These are phyloP conservation scores for Notoglanidium macrostoma DNA, from an alignment of 2,797 vertebrate genomes.

Conservation along the genomic window DNA sequence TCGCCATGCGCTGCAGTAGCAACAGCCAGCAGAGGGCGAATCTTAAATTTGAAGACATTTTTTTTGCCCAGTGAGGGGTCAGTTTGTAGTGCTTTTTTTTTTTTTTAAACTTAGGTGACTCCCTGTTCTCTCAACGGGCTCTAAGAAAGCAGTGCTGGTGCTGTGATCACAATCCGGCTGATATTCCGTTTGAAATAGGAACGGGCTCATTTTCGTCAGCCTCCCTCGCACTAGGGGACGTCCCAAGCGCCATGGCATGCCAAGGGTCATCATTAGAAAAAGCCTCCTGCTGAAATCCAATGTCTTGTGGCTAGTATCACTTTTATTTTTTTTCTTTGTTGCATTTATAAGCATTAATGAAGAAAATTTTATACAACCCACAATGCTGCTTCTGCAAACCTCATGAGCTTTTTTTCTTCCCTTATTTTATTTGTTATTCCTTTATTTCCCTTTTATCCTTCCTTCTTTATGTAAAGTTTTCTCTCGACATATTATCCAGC, in stretches of 20 bases:
- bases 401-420: conserved; percentile 63
- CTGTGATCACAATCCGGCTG: conserved; percentile 97
- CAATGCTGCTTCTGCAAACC: conserved; percentile 55
- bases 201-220: conserved; percentile 99
- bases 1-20: conserved; percentile 91
- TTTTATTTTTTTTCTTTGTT: conserved; percentile 77
- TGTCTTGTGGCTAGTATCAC: conserved; percentile 83
- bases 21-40: conserved; percentile 85
- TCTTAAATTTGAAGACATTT: conserved; percentile 17
- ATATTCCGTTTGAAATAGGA: conserved; percentile 99
- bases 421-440: conserved; percentile 21
- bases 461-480: conserved; percentile 59
- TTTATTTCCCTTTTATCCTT: conserved; percentile 53
- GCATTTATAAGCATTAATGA: conserved; percentile 95
- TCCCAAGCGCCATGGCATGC: conserved; percentile 95
- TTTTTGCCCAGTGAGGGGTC: conserved; percentile 50
- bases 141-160: conserved; percentile 65
- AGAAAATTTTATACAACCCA: conserved; percentile 80
- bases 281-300: conserved; percentile 58
- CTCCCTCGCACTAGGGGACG: conserved; percentile 83
- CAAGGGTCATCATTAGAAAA: conserved; percentile 99
- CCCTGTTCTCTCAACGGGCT: conserved; percentile 83
- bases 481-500: conserved; percentile 56
- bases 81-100: conserved; percentile 45
- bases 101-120: conserved; percentile 63